phyloP scores from a whole-genome alignment of 2,888 invertebrate genomes.

The Dolichopus griseipennis region DNA sequence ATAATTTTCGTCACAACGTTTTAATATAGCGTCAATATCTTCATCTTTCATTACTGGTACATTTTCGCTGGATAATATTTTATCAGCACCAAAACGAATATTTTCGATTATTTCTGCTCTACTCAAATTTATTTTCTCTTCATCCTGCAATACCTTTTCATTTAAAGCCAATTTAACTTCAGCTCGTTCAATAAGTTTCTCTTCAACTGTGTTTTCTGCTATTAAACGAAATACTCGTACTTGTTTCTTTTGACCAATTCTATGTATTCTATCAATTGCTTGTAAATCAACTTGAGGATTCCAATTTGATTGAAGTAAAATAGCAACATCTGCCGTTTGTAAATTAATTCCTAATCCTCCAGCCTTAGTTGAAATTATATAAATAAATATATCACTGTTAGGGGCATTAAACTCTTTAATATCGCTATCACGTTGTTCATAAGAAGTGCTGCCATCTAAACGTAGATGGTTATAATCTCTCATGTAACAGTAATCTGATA shows the following conservation, averaged over 20 bases:
- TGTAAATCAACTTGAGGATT: conserved; percentile 93
- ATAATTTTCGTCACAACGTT: conserved; percentile 78
- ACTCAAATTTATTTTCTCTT: conserved; percentile 72
- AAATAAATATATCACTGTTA: conserved; percentile 80
- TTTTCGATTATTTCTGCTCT: conserved; percentile 96
- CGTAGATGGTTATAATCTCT: conserved; percentile 67
- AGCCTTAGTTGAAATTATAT: conserved; percentile 91
- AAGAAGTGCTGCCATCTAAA: conserved; percentile 85
- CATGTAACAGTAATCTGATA: conserved; percentile 89
- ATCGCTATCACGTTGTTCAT: conserved; percentile 82
- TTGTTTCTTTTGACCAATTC: conserved; percentile 91
- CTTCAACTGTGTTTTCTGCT: conserved; percentile 94
- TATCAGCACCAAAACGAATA: conserved; percentile 95
- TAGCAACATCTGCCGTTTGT: conserved; percentile 88
- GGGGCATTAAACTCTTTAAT: conserved; percentile 88
- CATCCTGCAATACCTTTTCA: conserved; percentile 89
- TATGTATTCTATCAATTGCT: conserved; percentile 91
- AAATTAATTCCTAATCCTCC: conserved; percentile 93
- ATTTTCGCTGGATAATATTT: conserved; percentile 90
- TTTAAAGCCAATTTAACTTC: conserved; percentile 88
- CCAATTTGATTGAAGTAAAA: conserved; percentile 94
- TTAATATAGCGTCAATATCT: conserved; percentile 83
- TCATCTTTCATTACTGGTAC: conserved; percentile 84
- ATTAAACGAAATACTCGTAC: conserved; percentile 80
- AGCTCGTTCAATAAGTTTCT: conserved; percentile 90